A percentile compares a stretch with the other conserved stretches of the same genome.
phyloP scores from a whole-genome alignment of 2,797 vertebrate species.

The Chloroceryle amazona region DNA sequence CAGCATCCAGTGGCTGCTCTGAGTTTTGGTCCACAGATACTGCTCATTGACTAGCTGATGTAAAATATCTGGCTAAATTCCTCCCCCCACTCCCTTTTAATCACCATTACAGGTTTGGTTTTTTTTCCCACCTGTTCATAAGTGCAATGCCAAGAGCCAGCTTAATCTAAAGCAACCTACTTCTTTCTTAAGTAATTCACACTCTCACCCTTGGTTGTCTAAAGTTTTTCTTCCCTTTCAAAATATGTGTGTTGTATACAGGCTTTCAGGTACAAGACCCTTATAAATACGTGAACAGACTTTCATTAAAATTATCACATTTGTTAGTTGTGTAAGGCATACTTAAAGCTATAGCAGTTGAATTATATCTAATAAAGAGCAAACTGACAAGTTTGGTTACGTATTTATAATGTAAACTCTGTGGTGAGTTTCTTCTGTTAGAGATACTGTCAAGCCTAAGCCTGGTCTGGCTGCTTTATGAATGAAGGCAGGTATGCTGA shows the following conservation, averaged over 20 bases:
- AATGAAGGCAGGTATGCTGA: not conserved
- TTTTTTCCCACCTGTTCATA: not conserved
- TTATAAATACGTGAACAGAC: not conserved
- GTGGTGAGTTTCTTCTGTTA: not conserved
- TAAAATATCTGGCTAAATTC: not conserved
- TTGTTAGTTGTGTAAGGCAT: not conserved
- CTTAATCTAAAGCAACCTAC: not conserved
- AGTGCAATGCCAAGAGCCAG: not conserved
- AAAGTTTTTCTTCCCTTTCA: not conserved
- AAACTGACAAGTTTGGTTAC: not conserved
- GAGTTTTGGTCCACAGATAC: not conserved
- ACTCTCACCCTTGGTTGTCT: not conserved
- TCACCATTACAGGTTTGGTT: not conserved
- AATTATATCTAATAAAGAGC: not conserved
- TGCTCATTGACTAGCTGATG: not conserved
- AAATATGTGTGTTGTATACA: not conserved
- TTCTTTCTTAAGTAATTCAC: not conserved
- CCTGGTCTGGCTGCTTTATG: not conserved
- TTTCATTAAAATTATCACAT: not conserved
- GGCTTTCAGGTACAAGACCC: not conserved
- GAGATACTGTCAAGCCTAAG: not conserved
- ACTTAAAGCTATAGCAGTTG: not conserved
- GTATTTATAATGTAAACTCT: not conserved
- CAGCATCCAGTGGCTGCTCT: not conserved
- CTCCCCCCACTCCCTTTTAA: rapidly evolving